Evolutionary conservation across 2,797 vertebrate species (phyloP).

Genomic region (Hydrocynus forskahlii): DNA sequence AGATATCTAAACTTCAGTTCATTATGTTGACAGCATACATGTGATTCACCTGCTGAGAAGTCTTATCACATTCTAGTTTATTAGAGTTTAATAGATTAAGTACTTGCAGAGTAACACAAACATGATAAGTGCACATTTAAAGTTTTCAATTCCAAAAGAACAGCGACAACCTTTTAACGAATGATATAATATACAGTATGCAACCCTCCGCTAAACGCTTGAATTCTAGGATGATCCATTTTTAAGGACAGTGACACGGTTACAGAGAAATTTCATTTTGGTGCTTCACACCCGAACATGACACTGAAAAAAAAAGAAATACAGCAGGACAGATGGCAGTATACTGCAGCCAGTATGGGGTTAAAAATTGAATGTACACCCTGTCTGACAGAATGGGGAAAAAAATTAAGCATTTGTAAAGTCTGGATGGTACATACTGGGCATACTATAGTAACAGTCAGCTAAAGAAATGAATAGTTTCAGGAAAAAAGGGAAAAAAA

Average conservation of each 20-base stretch:
- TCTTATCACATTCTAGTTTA: conserved; percentile 65
- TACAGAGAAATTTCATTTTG: conserved; percentile 56
- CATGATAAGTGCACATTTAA: conserved; percentile 72
- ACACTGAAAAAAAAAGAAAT: conserved; percentile 41
- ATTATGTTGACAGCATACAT: conserved; percentile 49
- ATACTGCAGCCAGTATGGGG: conserved; percentile 22
- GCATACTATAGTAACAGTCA: neutral
- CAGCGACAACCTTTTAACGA: conserved; percentile 70
- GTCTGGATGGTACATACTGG: conserved; percentile 17
- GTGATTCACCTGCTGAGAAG: conserved; percentile 61
- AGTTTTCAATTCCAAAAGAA: conserved; percentile 71
- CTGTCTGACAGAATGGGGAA: conserved; percentile 11
- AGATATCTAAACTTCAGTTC: conserved; percentile 38
- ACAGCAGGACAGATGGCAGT: conserved; percentile 49
- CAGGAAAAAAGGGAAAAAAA: neutral
- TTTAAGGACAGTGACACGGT: conserved; percentile 56
- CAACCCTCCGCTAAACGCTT: conserved; percentile 47
- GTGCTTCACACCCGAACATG: conserved; percentile 54
- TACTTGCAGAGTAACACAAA: conserved; percentile 70
- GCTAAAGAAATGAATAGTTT: neutral
- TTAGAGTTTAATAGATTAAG: conserved; percentile 55
- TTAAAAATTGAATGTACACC: conserved; percentile 3
- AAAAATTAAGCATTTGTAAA: conserved; percentile 21
- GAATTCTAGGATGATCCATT: conserved; percentile 34
- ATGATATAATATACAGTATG: conserved; percentile 77